Conservation (phyloP, 1,140 invertebrate species). For the Leptestheria dahalacensis region DNA sequence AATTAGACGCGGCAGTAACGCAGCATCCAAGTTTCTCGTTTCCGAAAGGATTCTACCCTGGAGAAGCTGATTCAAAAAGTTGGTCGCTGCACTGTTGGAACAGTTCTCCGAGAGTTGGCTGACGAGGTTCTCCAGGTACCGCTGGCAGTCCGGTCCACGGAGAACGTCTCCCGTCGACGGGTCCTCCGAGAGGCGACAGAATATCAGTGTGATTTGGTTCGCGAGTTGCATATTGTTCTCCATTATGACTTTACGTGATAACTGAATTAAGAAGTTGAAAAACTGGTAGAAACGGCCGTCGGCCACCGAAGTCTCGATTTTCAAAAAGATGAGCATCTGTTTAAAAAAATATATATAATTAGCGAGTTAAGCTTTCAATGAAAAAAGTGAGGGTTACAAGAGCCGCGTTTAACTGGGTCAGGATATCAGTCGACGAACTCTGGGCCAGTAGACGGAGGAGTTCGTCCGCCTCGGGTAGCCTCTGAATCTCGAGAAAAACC, state of each 20-base stretch:
- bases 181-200: neutral
- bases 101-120: neutral
- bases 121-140: neutral
- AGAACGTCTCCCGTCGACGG: neutral
- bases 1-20: too few species aligned
- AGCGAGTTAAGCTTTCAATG: neutral
- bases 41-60: neutral
- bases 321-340: neutral
- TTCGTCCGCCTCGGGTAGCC: neutral
- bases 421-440: neutral
- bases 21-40: neutral
- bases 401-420: neutral
- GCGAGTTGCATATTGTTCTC: neutral
- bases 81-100: too few species aligned
- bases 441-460: neutral
- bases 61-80: neutral
- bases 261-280: neutral
- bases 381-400: neutral
- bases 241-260: neutral
- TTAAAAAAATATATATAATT: neutral
- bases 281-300: neutral
- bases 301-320: neutral
- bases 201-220: neutral
- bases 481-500: neutral
- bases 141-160: neutral